Percentiles rank a stretch among this genome's conserved stretches.
Conservation (phyloP, 2,113 vertebrate species). For the Chamaea fasciata region DNA sequence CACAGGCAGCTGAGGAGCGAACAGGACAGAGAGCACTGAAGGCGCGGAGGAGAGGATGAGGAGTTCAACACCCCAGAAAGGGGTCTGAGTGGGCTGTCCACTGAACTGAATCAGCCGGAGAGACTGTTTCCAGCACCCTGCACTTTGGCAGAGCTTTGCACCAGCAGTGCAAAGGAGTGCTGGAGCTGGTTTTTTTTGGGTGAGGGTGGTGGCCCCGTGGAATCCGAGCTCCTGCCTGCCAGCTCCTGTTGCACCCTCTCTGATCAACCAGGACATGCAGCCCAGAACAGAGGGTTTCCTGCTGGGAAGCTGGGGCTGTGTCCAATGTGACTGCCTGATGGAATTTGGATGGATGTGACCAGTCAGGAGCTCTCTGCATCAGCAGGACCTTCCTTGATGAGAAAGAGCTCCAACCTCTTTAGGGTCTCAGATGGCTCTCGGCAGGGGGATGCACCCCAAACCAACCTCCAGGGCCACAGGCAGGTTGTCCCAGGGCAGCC, state of each 20-base stretch:
- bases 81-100: background rate
- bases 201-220: background rate
- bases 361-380: background rate
- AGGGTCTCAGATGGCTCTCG: background rate
- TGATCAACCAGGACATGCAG: background rate
- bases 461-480: background rate
- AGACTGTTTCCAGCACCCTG: background rate
- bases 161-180: accelerated
- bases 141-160: background rate
- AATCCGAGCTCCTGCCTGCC: background rate
- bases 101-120: background rate
- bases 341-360: background rate
- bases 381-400: background rate
- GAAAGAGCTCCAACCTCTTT: background rate
- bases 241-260: background rate
- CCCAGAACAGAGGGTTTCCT: background rate
- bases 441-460: background rate
- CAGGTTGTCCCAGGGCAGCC: background rate
- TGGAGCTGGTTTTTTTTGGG: background rate
- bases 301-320: background rate
- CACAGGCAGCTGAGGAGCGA: background rate
- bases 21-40: background rate
- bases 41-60: background rate
- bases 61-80: background rate
- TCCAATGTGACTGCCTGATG: background rate